These are phyloP conservation scores for Pachymerium ferrugineum DNA, from an alignment of 2,888 invertebrate genomes.

Conservation along the genomic window DNA sequence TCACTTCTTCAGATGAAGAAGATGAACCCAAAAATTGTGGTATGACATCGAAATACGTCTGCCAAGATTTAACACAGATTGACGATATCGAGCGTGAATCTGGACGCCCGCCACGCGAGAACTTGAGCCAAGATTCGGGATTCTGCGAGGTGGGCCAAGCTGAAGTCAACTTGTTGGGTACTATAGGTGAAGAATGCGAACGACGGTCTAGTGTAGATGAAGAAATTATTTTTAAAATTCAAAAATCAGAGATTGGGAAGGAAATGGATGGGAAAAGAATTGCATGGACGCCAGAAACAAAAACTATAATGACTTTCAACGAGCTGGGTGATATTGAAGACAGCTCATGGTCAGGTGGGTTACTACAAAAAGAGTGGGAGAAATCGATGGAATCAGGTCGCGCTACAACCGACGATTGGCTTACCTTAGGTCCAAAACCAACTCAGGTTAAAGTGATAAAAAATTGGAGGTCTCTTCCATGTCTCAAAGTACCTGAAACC, in stretches of 20 bases:
- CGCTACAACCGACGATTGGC: slow-evolving; percentile 30
- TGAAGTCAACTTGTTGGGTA: neutral
- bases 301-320: neutral
- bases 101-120: slow-evolving; percentile 52
- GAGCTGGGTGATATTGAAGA: neutral
- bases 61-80: neutral
- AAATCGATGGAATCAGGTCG: slow-evolving; percentile 14
- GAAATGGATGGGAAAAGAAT: neutral
- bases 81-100: neutral
- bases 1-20: neutral
- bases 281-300: neutral
- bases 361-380: slow-evolving; percentile 29
- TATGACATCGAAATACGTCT: neutral
- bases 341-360: neutral
- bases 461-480: neutral
- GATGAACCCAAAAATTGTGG: neutral
- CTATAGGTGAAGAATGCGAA: slow-evolving; percentile 34
- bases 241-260: neutral
- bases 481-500: neutral
- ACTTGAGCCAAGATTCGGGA: slow-evolving; percentile 74
- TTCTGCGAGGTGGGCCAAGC: slow-evolving; percentile 57
- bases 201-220: neutral
- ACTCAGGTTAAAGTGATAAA: neutral
- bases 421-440: neutral
- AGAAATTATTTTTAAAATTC: neutral